Percentiles rank a stretch among this genome's conserved stretches.
These are phyloP conservation scores for Chloebia gouldiae DNA, from an alignment of 2,113 vertebrate genomes.

Conservation along the genomic window DNA sequence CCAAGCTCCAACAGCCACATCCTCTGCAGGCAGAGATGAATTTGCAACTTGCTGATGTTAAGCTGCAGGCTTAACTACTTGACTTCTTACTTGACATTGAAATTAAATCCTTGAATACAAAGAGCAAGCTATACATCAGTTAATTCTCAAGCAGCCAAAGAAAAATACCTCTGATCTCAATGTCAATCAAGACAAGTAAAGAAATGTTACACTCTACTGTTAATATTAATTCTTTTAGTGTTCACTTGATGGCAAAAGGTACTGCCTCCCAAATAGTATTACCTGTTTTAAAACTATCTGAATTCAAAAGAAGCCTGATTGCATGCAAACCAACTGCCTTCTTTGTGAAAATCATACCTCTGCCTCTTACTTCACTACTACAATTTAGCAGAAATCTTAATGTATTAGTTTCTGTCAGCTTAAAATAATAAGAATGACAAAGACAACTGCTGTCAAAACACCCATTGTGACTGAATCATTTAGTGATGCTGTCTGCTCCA, in stretches of 20 bases:
- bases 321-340: background rate
- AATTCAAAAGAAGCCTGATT: background rate
- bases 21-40: background rate
- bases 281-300: background rate
- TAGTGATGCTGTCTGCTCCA: background rate
- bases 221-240: background rate
- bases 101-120: background rate
- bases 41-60: background rate
- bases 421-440: background rate
- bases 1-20: background rate
- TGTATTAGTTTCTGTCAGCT: background rate
- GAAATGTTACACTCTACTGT: background rate
- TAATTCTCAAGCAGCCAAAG: background rate
- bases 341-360: background rate
- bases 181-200: background rate
- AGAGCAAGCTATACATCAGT: background rate
- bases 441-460: background rate
- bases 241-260: background rate
- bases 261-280: background rate
- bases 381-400: background rate
- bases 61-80: background rate
- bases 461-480: background rate
- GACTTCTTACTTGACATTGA: background rate
- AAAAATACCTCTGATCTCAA: background rate
- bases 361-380: background rate